These are phyloP conservation scores for Tupaia tana DNA, from an alignment of 2,113 vertebrate species.

Conservation along the genomic window DNA sequence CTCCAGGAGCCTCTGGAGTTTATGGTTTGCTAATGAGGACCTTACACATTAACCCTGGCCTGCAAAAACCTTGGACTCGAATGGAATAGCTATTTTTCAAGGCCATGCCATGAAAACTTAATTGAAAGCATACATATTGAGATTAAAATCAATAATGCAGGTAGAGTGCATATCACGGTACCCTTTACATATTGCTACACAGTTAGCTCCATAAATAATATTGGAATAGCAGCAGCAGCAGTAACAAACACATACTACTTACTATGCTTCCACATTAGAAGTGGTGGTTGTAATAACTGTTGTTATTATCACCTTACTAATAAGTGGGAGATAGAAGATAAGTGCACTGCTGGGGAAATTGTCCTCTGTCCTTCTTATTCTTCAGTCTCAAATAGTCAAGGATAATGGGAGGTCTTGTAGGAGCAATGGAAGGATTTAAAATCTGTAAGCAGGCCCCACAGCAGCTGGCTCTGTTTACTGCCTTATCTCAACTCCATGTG, in stretches of 20 bases:
- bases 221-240: not conserved
- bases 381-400: not conserved
- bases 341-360: not conserved
- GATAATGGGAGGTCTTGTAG: not conserved
- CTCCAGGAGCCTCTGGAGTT: not conserved
- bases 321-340: not conserved
- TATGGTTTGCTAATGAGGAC: not conserved
- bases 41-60: not conserved
- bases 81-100: slow-evolving; percentile 1
- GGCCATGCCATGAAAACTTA: slow-evolving; percentile 18
- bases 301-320: not conserved
- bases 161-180: not conserved
- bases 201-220: not conserved
- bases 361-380: not conserved
- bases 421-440: not conserved
- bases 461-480: not conserved
- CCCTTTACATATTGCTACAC: not conserved
- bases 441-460: not conserved
- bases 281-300: not conserved
- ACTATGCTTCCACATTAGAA: not conserved
- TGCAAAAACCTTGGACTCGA: not conserved
- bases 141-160: slow-evolving; percentile 46
- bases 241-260: not conserved
- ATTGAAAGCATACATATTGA: not conserved
- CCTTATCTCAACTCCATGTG: not conserved